These are phyloP conservation scores for Anguilla obscura DNA, from an alignment of 2,797 vertebrate genomes.

Conservation along the genomic window DNA sequence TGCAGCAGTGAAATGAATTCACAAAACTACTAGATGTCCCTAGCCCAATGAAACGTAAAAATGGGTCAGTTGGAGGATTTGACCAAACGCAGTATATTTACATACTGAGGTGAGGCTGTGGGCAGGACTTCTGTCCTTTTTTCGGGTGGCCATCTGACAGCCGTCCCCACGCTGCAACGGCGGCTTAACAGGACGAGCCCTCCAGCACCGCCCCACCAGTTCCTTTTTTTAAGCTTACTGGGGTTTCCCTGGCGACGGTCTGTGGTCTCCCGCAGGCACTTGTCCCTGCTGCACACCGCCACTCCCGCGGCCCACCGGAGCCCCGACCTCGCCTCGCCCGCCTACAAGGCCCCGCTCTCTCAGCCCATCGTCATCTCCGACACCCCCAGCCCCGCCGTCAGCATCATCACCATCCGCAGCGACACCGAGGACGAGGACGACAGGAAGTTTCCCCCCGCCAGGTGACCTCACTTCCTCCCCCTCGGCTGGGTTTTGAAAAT, in stretches of 20 bases:
- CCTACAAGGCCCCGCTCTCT: slow-evolving; percentile 75
- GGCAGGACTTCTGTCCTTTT: too few relatives aligned
- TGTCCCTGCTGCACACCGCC: slow-evolving; percentile 72
- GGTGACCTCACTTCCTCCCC: slow-evolving; percentile 67
- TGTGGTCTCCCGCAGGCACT: slow-evolving; percentile 65
- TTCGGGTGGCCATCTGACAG: background rate
- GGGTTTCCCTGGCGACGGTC: background rate
- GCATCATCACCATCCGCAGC: slow-evolving; percentile 97
- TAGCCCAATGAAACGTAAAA: background rate
- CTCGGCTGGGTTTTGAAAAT: background rate
- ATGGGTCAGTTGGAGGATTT: background rate
- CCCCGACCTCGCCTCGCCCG: slow-evolving; percentile 70
- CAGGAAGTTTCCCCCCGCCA: slow-evolving; percentile 83
- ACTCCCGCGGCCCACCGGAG: slow-evolving; percentile 79
- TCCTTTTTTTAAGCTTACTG: background rate
- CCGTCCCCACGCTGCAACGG: too few relatives aligned
- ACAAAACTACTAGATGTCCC: background rate
- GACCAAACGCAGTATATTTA: background rate
- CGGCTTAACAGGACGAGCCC: background rate
- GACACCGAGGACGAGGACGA: slow-evolving; percentile 97
- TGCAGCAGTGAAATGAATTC: background rate
- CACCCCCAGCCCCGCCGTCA: slow-evolving; percentile 94
- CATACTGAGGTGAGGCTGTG: too few relatives aligned
- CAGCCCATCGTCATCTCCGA: slow-evolving; percentile 97
- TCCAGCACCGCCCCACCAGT: background rate